A percentile compares a stretch with the other conserved stretches of the same genome.
phyloP scores from a whole-genome alignment of 2,888 invertebrate genomes.

The Drepanosiphum platanoidis region DNA sequence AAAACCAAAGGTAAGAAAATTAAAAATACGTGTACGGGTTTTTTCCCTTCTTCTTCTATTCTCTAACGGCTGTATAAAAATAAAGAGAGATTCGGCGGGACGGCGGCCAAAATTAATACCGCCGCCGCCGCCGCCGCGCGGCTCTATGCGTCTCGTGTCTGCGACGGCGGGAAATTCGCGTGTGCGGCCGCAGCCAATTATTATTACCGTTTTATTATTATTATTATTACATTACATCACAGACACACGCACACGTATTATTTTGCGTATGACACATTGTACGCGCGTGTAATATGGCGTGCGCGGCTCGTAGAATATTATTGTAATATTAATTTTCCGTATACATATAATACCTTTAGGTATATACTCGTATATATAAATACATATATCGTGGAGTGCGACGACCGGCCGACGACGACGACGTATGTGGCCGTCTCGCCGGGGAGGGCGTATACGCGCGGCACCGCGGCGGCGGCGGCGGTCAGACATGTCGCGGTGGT shows the following conservation, averaged over 20 bases:
- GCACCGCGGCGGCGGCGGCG: not conserved
- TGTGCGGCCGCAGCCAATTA: slow-evolving; percentile 17
- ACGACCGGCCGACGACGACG: not conserved
- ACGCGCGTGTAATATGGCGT: not conserved
- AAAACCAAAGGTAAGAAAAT: slow-evolving; percentile 43
- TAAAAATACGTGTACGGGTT: not conserved
- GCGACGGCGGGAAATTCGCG: not conserved
- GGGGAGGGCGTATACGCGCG: not conserved
- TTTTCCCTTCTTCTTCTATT: not conserved
- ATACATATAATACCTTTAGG: too few species aligned
- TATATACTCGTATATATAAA: too few species aligned
- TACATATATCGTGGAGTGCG: not conserved
- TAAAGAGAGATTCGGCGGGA: slow-evolving; percentile 25
- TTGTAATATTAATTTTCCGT: not conserved
- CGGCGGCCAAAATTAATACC: not conserved
- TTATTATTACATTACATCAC: not conserved
- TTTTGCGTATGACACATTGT: not conserved
- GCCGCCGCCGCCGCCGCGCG: not conserved
- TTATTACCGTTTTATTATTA: slow-evolving; percentile 25
- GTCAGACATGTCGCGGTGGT: not conserved
- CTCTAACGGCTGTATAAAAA: slow-evolving; percentile 20
- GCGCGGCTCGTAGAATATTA: not conserved
- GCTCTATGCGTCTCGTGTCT: not conserved
- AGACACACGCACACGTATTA: not conserved
- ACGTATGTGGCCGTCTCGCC: not conserved